These are phyloP conservation scores for Podargus strigoides DNA, from an alignment of 2,797 vertebrate genomes.

Conservation along the genomic window DNA sequence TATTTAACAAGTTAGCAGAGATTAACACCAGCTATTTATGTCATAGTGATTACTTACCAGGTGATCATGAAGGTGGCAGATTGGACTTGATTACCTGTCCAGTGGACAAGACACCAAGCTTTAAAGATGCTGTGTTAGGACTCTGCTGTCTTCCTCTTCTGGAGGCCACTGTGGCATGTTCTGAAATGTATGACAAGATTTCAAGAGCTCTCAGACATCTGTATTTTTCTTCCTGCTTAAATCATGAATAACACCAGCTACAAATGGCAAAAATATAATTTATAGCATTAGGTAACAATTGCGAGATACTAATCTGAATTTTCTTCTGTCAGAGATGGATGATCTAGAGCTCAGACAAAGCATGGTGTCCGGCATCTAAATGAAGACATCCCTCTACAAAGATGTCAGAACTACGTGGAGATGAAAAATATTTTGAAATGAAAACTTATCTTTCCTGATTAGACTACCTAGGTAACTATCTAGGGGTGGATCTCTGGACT, in stretches of 20 bases:
- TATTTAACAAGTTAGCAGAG: not conserved
- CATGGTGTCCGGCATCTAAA: not conserved
- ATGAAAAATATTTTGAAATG: not conserved
- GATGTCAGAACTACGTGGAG: not conserved
- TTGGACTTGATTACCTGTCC: not conserved
- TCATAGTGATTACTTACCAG: not conserved
- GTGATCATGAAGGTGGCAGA: not conserved
- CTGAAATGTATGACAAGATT: not conserved
- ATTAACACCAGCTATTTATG: not conserved
- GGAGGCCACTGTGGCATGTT: not conserved
- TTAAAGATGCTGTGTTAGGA: not conserved
- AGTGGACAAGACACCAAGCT: not conserved
- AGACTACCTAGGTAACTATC: not conserved
- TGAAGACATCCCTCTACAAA: not conserved
- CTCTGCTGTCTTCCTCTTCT: not conserved
- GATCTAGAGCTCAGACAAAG: not conserved
- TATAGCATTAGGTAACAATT: not conserved
- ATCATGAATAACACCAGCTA: not conserved
- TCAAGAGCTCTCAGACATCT: not conserved
- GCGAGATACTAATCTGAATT: conserved; percentile 10
- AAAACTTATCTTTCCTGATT: not conserved
- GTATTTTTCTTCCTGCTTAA: not conserved
- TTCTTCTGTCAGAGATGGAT: not conserved
- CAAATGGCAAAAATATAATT: not conserved
- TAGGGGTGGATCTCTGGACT: not conserved